Conservation (phyloP, 2,797 vertebrate genomes). For the Mormyrus proboscirostris region DNA sequence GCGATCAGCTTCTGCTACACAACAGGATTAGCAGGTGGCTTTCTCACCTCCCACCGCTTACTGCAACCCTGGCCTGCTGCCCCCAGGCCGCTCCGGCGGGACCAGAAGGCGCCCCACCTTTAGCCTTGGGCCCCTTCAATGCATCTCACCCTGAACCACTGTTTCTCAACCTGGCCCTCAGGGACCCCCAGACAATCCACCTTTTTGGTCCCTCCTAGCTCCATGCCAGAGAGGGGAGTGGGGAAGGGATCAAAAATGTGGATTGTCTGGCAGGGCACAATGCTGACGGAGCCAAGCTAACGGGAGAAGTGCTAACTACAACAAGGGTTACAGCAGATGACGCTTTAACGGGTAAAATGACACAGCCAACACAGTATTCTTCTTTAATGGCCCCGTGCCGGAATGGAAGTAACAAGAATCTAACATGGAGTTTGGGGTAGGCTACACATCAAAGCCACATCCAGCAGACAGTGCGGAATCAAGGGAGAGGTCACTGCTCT, state of each 20-base stretch:
- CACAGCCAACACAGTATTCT: not conserved
- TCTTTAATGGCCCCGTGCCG: not conserved
- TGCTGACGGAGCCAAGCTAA: not conserved
- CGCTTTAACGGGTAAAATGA: not conserved
- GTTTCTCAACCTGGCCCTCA: not conserved
- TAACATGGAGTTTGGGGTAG: not conserved
- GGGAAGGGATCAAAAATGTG: not conserved
- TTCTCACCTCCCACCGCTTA: constrained; percentile 12
- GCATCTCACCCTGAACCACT: not conserved
- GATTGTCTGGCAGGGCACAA: not conserved
- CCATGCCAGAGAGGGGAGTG: not conserved
- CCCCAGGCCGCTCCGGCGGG: not conserved
- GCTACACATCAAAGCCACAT: not conserved
- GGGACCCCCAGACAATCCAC: not conserved
- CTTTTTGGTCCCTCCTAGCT: not conserved
- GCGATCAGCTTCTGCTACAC: constrained; percentile 2
- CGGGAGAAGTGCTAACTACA: not conserved
- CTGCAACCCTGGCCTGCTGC: not conserved
- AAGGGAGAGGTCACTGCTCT: not conserved
- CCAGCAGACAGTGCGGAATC: not conserved
- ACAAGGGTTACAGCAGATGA: not conserved
- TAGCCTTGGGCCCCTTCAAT: not conserved
- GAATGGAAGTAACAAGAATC: not conserved
- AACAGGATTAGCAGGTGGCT: constrained; percentile 15
- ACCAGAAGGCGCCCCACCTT: not conserved